These are phyloP conservation scores for Emmelina monodactyla DNA, from an alignment of 2,888 invertebrate species.

Conservation along the genomic window DNA sequence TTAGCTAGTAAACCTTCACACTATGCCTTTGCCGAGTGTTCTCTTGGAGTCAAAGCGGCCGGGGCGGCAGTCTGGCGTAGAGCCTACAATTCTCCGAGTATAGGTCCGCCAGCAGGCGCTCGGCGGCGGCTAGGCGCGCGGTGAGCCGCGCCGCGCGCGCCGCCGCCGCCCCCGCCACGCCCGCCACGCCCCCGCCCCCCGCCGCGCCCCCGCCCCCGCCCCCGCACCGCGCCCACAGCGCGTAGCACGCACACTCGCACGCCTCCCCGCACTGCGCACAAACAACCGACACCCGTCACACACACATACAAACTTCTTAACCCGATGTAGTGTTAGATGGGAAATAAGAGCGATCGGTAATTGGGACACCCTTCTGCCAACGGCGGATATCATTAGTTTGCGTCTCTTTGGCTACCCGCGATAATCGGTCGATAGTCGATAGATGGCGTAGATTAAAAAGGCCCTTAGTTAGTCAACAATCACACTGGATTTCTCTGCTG, in stretches of 20 bases:
- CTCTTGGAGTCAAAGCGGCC: slow-evolving; percentile 69
- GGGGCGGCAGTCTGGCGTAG: slow-evolving; percentile 32
- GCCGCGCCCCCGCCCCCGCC: slow-evolving; percentile 32
- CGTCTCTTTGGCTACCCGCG: no score
- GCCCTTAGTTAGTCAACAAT: no score
- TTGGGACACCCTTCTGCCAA: no score
- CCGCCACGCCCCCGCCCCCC: slow-evolving; percentile 43
- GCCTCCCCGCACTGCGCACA: slow-evolving; percentile 9
- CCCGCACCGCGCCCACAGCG: slow-evolving; percentile 56
- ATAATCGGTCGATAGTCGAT: no score
- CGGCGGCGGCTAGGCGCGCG: slow-evolving; percentile 76
- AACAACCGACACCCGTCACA: neutral
- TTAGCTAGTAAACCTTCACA: no score
- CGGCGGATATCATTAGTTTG: no score
- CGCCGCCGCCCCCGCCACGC: slow-evolving; percentile 48
- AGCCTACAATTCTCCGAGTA: slow-evolving; percentile 87
- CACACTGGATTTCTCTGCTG: no score
- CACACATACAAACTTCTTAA: no score
- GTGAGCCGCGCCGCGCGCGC: slow-evolving; percentile 41
- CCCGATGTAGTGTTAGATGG: no score
- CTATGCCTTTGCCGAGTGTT: slow-evolving; percentile 27
- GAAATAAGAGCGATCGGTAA: no score
- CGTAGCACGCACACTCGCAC: slow-evolving; percentile 15
- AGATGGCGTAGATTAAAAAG: no score
- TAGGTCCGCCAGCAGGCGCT: slow-evolving; percentile 80